Evolutionary conservation across 2,113 vertebrate genomes (phyloP), one percentile per base, ranked within the genome.

Genomic region (Himantopus leucocephalus): DNA sequence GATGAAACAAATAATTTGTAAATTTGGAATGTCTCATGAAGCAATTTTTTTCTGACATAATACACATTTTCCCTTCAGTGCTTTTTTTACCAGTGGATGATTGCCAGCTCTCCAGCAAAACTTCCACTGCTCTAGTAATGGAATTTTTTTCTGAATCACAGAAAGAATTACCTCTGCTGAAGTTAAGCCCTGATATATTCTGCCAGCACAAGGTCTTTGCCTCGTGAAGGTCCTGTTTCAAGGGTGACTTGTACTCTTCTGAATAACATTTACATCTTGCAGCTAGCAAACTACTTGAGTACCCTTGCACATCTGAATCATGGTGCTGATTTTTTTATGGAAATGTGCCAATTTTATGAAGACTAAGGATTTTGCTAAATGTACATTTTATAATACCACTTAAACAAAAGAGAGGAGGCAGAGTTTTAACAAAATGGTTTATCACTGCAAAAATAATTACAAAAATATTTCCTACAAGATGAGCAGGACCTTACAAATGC

Each of bases 111-210:
- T 39, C 59, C 73, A 77, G 64, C 52, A 81, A 89, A 92, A 59
- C 45, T 89, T 96, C 52, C 84, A 35, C 52, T 81, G 76, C 39
- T 91, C 20, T 64, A 63, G 50, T 88, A 90, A 83, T 86, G 79
- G 59, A 75, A 4, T 87, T 83, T 96, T 91, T 91, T 90, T 92
- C 79, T 91, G 94, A 97, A 58, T 92, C 75, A 66, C 41, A 74
- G 32, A 64, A 71, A 66, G 78, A 92, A 88, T 92, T 94, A 87
- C 60, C 39, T 89, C 87, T 94, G 84, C 68, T 96, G 73, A 84
- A 92, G 73, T 71, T 95, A 81, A 94, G 34, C 48, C 19, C 81
- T 82, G 47, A 77, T 81, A 50, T 15, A 58, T 86, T 77, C 64
- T 84, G 53, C 88, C 62, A 87, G 82, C 66, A 72, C 53, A 89